Evolutionary conservation across 2,888 invertebrate species (phyloP), one percentile per base, ranked within the genome.

Genomic region (Dugesia japonica): DNA sequence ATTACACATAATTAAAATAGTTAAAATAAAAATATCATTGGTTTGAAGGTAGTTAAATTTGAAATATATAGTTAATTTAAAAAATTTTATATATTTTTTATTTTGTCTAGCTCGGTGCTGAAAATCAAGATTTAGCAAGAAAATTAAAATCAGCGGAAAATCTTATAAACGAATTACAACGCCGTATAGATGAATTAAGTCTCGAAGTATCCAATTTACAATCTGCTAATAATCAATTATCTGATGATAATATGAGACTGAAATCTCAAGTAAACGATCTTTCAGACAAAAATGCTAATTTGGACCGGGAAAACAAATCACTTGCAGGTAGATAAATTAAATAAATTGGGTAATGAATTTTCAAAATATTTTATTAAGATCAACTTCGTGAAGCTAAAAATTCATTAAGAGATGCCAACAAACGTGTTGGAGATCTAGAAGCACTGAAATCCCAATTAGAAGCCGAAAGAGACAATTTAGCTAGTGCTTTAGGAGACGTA

Each of bases 391-490:
- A 98, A 83, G 90, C 93, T 84, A 93, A 93, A 88, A 89, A 89
- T 84, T 91, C 90, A 83, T 88, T 97, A 85, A 91, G 92, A 84
- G 97, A 98, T 87, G 89, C 94, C 87, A 94, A 89, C 87, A 92
- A 97, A 78, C 81, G 81, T 78, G 89, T 94, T 86, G 94, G 95
- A 87, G 98, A 98, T 87, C 88, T 95, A 87, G 94, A 95, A 86
- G 79, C 82, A 74, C 80, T 88, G 92, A 87, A 95, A 92, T 88
- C 90, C 92, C 87, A 92, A 92, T 89, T 98, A 87, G 97, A 97
- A 88, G 94, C 94, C 86, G 98, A 98, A 88, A 91, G 97, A 84
- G 95, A 98, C 86, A 94, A 94, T 88, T 90, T 98, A 84, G 92
- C 93, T 81, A 92, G 92, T 81, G 95, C 95, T 82, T 93, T 94